Percentiles rank a stretch among this genome's conserved stretches.
phyloP scores from a whole-genome alignment of 1,140 invertebrate species.

The Eupeodes corollae region DNA sequence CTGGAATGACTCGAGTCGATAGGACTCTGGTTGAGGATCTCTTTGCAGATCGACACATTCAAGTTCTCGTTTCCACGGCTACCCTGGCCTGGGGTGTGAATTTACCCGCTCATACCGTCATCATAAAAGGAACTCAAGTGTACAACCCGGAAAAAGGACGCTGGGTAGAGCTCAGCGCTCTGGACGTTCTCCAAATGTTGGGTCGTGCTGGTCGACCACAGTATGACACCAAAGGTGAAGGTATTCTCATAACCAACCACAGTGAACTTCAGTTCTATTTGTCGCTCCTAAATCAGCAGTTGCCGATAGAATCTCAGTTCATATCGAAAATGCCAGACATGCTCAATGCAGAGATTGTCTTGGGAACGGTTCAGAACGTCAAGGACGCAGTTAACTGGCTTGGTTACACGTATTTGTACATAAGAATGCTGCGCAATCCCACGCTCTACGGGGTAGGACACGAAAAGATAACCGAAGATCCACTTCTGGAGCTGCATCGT shows the following conservation, averaged over 20 bases:
- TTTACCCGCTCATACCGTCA: conserved; percentile 96
- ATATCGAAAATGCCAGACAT: conserved; percentile 84
- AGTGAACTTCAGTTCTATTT: conserved; percentile 97
- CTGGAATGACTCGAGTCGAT: conserved; percentile 97
- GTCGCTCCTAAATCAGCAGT: conserved; percentile 93
- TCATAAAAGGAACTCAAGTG: conserved; percentile 98
- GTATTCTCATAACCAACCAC: conserved; percentile 98
- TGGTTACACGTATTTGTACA: conserved; percentile 95
- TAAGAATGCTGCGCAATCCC: conserved; percentile 77
- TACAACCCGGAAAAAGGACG: conserved; percentile 97
- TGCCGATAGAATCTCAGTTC: conserved; percentile 80
- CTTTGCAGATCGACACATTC: conserved; percentile 96
- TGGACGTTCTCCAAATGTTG: conserved; percentile 97
- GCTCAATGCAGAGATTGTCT: conserved; percentile 95
- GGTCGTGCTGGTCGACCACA: conserved; percentile 95
- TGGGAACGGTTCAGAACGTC: conserved; percentile 92
- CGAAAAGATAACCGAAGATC: conserved; percentile 72
- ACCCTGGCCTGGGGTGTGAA: conserved; percentile 99
- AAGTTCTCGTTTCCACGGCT: conserved; percentile 95
- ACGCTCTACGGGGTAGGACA: conserved; percentile 78
- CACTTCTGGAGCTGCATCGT: conserved; percentile 72
- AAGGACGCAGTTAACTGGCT: conserved; percentile 92
- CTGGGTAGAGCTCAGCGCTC: conserved; percentile 93
- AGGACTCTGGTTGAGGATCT: conserved; percentile 97
- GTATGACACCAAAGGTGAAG: conserved; percentile 97